Evolutionary conservation across 2,113 vertebrate genomes (phyloP), one percentile per base, ranked within the genome.

Genomic region (Gnathonemus echidnorhynchus): DNA sequence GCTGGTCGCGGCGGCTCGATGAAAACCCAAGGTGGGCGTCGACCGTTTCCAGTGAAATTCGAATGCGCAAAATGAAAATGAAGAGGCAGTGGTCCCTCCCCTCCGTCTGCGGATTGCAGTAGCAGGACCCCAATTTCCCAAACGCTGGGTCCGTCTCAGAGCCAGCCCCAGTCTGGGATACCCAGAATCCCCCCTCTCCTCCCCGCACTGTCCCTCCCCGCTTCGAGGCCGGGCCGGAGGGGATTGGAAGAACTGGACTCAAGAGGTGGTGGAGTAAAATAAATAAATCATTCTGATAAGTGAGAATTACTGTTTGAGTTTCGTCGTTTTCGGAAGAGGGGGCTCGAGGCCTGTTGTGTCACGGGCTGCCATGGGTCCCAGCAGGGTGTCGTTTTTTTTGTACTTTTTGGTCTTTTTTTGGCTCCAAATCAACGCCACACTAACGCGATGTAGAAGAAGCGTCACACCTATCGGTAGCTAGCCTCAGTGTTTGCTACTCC

Each of bases 301-400:
- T 97, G 97, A 95, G 97, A 97, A 97, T 97, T 97, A 97, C 96
- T 97, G 97, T 96, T 97, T 46, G 56, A n/a, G 62, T 91, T 90
- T 90, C 87, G 92, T 92, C 91, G 90, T 91, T 90, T 92, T 91
- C 58, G 8, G 86, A 46, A 95, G 95, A 95, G 95, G 95, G 96
- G 94, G 84, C 95, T 95, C 94, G 95, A 92, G 96, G 95, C 95
- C 91, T 90, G 50, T 35, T 83, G 66, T 52, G 21, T 84, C 50
- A 39, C 13, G 3, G 86, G 9, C 17, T 31, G 86, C 48, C 11
- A 50, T 46, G 49, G n/a, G 48, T 89, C 88, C 52, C 88, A 56
- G 50, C 74, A 56, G 77, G 74, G 49, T 42, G 49, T 84, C 17
- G 7, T n/a, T 83, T n/a, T 24, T 89, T 88, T 48, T 85, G 39